These are phyloP conservation scores for Eclectus roratus DNA, from an alignment of 2,113 vertebrate species.

Conservation along the genomic window DNA sequence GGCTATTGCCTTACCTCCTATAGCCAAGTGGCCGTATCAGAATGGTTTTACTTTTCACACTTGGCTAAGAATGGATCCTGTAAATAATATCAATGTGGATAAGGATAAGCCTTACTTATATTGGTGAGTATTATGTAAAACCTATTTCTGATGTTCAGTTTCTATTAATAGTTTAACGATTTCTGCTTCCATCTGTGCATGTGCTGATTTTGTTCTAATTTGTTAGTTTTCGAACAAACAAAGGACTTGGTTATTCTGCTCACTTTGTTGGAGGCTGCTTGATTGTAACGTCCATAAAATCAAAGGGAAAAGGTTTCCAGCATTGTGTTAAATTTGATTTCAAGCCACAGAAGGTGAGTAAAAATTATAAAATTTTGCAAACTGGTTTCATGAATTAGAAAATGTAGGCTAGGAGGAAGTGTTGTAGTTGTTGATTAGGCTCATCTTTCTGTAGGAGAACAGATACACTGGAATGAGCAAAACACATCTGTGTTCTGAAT, in stretches of 20 bases:
- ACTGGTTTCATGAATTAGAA: neutral
- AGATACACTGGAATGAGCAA: neutral
- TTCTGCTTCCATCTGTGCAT: neutral
- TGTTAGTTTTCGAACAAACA: conserved; percentile 93
- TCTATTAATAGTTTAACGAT: neutral
- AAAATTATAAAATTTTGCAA: neutral
- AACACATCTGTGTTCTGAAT: neutral
- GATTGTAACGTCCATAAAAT: conserved; percentile 95
- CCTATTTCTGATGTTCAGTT: neutral
- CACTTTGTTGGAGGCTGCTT: conserved; percentile 97
- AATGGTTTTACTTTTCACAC: conserved; percentile 99
- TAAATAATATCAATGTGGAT: conserved; percentile 98
- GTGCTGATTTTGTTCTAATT: conserved; percentile 46
- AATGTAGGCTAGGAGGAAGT: neutral
- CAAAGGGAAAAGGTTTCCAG: conserved; percentile 98
- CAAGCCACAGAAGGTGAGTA: conserved; percentile 94
- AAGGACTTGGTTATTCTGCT: conserved; percentile 97
- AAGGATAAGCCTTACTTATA: conserved; percentile 98
- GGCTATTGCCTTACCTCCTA: conserved; percentile 97
- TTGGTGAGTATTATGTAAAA: conserved; percentile 82
- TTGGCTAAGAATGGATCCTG: conserved; percentile 96
- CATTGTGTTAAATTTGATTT: conserved; percentile 99
- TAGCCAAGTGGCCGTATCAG: conserved; percentile 98
- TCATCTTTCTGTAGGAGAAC: neutral
- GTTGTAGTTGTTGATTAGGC: neutral